These are phyloP conservation scores for Ascidia mentula DNA, from an alignment of 23 tunicate species.

Conservation along the genomic window DNA sequence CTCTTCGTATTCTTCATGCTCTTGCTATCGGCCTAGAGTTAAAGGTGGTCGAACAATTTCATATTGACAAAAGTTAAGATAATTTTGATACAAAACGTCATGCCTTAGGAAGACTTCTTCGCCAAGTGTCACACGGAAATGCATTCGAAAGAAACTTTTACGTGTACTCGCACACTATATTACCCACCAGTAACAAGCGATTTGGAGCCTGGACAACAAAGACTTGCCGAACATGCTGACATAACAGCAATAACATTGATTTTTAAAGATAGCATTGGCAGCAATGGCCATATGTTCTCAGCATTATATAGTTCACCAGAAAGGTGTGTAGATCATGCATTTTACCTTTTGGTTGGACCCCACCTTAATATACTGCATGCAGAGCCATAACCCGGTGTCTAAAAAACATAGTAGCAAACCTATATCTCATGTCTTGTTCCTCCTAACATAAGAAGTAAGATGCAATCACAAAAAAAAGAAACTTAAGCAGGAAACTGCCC, in stretches of 20 bases:
- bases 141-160: slow-evolving; percentile 18
- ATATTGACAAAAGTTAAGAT: background rate
- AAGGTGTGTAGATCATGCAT: no score
- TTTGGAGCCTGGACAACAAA: slow-evolving; percentile 16
- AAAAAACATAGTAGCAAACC: no score
- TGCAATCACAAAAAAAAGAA: no score
- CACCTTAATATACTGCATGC: no score
- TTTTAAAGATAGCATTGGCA: slow-evolving; percentile 64
- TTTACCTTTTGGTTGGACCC: no score
- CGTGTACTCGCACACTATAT: slow-evolving; percentile 34
- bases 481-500: no score
- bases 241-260: slow-evolving; percentile 56
- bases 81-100: background rate
- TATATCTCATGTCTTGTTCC: no score
- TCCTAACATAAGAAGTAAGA: no score
- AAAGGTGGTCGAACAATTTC: background rate
- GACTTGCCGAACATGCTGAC: slow-evolving; percentile 59
- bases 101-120: slow-evolving; percentile 23
- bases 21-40: slow-evolving; percentile 50
- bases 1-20: slow-evolving; percentile 37
- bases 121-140: slow-evolving; percentile 39
- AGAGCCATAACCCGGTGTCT: no score
- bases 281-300: no score
- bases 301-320: no score
- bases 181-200: slow-evolving; percentile 49